Base-by-base conservation (phyloP, 2,888 invertebrate genomes). In the Pseudococcus jackbeardsleyi region DNA sequence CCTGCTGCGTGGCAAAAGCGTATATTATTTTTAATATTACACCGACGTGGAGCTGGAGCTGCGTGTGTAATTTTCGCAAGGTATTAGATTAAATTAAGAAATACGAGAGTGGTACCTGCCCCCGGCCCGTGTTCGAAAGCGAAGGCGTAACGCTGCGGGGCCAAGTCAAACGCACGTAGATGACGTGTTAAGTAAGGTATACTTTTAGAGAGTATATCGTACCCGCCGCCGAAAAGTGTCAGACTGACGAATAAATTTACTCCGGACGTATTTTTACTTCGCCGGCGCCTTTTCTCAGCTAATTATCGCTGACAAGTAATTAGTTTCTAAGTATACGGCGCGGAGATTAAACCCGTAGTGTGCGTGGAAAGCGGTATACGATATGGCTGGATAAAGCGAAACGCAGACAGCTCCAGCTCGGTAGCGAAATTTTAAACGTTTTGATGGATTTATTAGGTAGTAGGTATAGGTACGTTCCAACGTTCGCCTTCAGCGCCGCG, bases 271-370 rank as follows among this genome's bases (percentile, higher is more conserved):
- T n/a, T 59, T 59, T 59, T 59, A n/a, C 59, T 11, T 59, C 12
- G 59, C 17, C 17, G 26, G 26, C n/a, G 59, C 59, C 15, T 59
- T 59, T 59, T 59, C 59, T 59, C 59, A n/a, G 59, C 59, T 59
- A 59, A 59, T 59, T 59, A 59, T 59, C 59, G 59, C 59, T 59
- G 59, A 59, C 59, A 59, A 59, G 59, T 59, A 59, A 59, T 59
- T 59, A 59, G 59, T n/a, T 15, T 15, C n/a, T 17, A n/a, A 59
- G 59, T n/a, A n/a, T 33, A 33, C 17, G 59, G n/a, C 17, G 17
- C 59, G 59, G 0, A n/a, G 59, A 59, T 59, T 59, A 59, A 59
- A 59, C 7, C 59, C 26, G 1, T 3, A 3, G 59, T 48, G 12
- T n/a, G 17, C 59, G 59, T 59, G 59, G 59, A n/a, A 59, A 59